Evolutionary conservation across 2,888 invertebrate species (phyloP), one percentile per base, ranked within the genome.

Genomic region (Thecophora atra): DNA sequence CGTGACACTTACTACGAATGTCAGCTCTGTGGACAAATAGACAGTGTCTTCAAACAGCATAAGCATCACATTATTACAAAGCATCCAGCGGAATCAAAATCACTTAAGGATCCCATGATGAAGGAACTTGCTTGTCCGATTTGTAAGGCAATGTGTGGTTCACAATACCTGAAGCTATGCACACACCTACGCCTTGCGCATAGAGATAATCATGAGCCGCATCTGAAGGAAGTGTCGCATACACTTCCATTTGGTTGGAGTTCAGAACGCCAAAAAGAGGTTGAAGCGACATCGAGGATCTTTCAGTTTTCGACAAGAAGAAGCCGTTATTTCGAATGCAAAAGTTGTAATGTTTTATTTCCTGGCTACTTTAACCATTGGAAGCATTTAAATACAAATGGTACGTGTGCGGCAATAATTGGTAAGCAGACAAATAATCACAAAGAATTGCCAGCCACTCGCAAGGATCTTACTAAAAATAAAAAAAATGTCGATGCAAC

Each of bases 61-160:
- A 77, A 76, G 21, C 66, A 76, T 13, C 79, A 79, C 69, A 73
- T 79, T 6, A 72, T 79, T 21, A 66, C 72, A 8, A 70, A 75
- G 54, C 79, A 79, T 76, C 70, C 77, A 0, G 73, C 60, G 11
- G 79, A 79, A 74, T 79, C 78, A 1, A 78, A 77, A 73, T 74
- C 75, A 0, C 75, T 79, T 2, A 76, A 76, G 66, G 79, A 79
- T 75, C 79, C 79, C 37, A 78, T 79, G 71, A 79, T 79, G 77
- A 75, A 76, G 26, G 73, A 74, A 37, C 56, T 79, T 0, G 77
- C 76, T 26, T 79, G 79, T 64, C 79, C 78, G 1, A 56, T 76
- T n/a, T 78, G 77, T 69, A 77, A 77, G 47, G 64, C 56, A 44
- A 73, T 74, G 62, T 77, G 78, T 28, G 77, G 77, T 15, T 62